Conservation (phyloP, 2,888 invertebrate species). For the Chesias legatella region DNA sequence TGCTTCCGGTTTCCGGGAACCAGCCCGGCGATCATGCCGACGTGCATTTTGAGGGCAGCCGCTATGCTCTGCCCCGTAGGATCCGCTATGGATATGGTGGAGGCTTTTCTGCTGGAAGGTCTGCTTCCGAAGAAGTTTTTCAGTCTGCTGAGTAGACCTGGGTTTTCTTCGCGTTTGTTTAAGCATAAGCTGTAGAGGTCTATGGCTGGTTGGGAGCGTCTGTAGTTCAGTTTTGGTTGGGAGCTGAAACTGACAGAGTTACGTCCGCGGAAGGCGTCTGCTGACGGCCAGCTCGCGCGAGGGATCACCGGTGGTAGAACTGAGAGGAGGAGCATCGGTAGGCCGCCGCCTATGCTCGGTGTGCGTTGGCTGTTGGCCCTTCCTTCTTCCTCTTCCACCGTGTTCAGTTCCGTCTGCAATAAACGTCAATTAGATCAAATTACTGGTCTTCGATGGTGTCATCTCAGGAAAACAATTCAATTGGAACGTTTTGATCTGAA, state of each 20-base stretch:
- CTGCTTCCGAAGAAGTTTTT: slow-evolving; percentile 83
- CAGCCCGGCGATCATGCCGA: slow-evolving; percentile 85
- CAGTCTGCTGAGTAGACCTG: slow-evolving; percentile 75
- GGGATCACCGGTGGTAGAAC: slow-evolving; percentile 88
- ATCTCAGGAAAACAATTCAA: too few species aligned
- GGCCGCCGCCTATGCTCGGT: slow-evolving; percentile 84
- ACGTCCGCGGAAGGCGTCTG: slow-evolving; percentile 82
- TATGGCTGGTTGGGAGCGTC: slow-evolving; percentile 78
- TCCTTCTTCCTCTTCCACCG: slow-evolving; percentile 70
- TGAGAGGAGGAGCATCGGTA: slow-evolving; percentile 85
- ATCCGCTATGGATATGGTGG: slow-evolving; percentile 82
- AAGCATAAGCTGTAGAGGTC: slow-evolving; percentile 81
- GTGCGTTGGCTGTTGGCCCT: slow-evolving; percentile 61
- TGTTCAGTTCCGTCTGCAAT: slow-evolving; percentile 66
- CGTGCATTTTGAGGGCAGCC: slow-evolving; percentile 85
- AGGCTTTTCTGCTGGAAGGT: slow-evolving; percentile 84
- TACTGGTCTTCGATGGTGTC: too few species aligned
- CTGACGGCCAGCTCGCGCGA: slow-evolving; percentile 88
- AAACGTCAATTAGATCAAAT: background rate
- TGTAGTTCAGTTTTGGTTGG: slow-evolving; percentile 82
- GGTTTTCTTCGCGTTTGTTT: slow-evolving; percentile 77
- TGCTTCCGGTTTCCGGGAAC: slow-evolving; percentile 83
- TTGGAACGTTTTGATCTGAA: too few species aligned
- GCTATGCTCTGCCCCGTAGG: slow-evolving; percentile 82
- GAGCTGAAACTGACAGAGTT: slow-evolving; percentile 84